Evolutionary conservation across 2,797 vertebrate genomes (phyloP), one percentile per base, ranked within the genome.

Genomic region (Spondyliosoma cantharus): DNA sequence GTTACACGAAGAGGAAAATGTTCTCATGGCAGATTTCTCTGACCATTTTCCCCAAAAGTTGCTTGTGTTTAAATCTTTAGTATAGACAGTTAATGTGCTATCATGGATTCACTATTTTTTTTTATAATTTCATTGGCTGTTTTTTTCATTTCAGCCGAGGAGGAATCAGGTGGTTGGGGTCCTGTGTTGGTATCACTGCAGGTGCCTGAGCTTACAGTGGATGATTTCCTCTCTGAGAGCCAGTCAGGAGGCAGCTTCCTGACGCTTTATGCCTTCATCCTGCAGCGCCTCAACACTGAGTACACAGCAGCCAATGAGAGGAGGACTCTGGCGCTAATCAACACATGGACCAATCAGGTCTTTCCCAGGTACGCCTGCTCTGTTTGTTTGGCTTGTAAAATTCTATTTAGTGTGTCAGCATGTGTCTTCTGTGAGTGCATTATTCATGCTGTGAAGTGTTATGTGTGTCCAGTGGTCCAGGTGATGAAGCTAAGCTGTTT

Each of bases 141-240:
- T 5, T 74, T 32, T 49, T 61, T 62, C 70, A 13, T 78, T 66
- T 67, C 65, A 93, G 93, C 86, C 52, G 92, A 93, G 71, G 91
- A 98, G 95, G 96, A 87, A 84, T 87, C 82, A 90, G 88, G 88
- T 62, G 96, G 97, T 80, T 99, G 98, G 98, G 98, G 97, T 45
- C 97, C 98, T 29, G 94, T 99, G 63, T 93, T 99, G 43, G 97
- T 95, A 6, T 97, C 98, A 0, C 95, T 99, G 63, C 98, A 98
- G 89, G 97, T 99, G 85, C 98, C 98, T 1, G 98, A 99, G 89
- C 96, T 99, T 76, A 98, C 97, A 13, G 95, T 95, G 64, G 96
- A 97, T 43, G 98, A 98, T 87, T 99, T 99, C 86, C 94, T 99
- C 48, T 96, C 96, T 57, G 98, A 99, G 87, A 98, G 98, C 88